Percentiles rank a stretch among this genome's conserved stretches.
phyloP scores from a whole-genome alignment of 2,113 vertebrate genomes.

The Grammatotria lemairii region DNA sequence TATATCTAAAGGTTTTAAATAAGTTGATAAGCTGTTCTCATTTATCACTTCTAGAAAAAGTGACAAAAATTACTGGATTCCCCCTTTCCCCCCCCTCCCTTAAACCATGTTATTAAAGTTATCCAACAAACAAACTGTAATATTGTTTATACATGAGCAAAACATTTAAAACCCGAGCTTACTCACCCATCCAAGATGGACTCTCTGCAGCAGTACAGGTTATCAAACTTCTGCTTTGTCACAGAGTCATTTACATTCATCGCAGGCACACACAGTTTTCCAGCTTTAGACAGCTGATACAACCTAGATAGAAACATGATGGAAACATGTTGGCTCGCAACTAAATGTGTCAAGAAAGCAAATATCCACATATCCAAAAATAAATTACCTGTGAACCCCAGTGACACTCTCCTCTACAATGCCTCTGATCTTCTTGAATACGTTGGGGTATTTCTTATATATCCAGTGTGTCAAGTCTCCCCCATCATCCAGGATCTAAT shows the following conservation, averaged over 20 bases:
- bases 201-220: conserved; percentile 96
- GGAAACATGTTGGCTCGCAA: background rate
- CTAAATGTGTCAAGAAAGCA: background rate
- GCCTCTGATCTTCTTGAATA: conserved; percentile 96
- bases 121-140: background rate
- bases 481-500: conserved; percentile 95
- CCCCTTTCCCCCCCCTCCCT: too few relatives aligned
- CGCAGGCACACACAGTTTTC: conserved; percentile 95
- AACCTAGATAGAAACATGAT: conserved; percentile 66
- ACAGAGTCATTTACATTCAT: conserved; percentile 99
- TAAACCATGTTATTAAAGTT: background rate
- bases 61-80: background rate
- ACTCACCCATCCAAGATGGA: conserved; percentile 96
- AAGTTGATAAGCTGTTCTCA: background rate
- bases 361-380: background rate
- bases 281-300: conserved; percentile 97
- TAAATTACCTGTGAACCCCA: conserved; percentile 86
- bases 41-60: background rate
- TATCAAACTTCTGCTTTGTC: conserved; percentile 99
- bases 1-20: background rate
- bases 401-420: conserved; percentile 99
- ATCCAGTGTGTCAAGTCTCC: conserved; percentile 99
- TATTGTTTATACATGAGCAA: background rate
- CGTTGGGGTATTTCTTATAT: conserved; percentile 95
- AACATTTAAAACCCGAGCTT: background rate